These are phyloP conservation scores for Prionailurus bengalensis DNA, from an alignment of 2,113 vertebrate species.

Conservation along the genomic window DNA sequence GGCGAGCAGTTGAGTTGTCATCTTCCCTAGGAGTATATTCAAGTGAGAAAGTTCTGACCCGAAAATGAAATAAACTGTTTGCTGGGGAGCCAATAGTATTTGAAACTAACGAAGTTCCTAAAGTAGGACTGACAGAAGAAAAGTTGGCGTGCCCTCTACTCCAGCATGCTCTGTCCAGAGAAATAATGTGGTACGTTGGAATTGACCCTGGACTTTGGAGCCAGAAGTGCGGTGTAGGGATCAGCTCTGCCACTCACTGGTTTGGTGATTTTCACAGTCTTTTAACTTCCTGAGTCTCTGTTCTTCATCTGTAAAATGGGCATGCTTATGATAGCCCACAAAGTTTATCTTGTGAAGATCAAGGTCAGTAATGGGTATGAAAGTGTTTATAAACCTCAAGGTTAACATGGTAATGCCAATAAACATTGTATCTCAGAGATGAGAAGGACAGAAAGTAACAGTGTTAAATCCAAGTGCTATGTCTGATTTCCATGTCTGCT, in stretches of 20 bases:
- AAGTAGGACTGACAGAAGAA: background rate
- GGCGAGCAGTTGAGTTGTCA: background rate
- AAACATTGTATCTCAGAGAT: background rate
- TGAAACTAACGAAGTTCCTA: background rate
- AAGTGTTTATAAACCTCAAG: constrained; percentile 26
- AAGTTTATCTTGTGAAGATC: background rate
- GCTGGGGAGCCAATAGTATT: background rate
- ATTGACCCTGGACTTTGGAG: background rate
- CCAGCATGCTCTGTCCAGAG: background rate
- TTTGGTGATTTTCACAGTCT: background rate
- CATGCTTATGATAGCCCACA: background rate
- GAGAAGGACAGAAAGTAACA: background rate
- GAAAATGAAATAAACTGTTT: background rate
- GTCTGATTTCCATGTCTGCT: background rate
- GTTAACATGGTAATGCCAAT: background rate
- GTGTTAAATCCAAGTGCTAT: background rate
- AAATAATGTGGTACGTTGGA: background rate
- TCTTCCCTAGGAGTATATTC: constrained; percentile 37
- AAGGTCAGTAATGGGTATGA: background rate
- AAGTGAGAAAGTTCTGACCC: background rate
- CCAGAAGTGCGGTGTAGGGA: background rate
- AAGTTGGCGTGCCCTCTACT: background rate
- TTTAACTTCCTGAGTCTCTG: background rate
- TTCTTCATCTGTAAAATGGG: background rate
- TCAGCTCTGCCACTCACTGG: background rate